Base-by-base conservation (phyloP, 2,797 vertebrate genomes). In the Danio jaintianensis region DNA sequence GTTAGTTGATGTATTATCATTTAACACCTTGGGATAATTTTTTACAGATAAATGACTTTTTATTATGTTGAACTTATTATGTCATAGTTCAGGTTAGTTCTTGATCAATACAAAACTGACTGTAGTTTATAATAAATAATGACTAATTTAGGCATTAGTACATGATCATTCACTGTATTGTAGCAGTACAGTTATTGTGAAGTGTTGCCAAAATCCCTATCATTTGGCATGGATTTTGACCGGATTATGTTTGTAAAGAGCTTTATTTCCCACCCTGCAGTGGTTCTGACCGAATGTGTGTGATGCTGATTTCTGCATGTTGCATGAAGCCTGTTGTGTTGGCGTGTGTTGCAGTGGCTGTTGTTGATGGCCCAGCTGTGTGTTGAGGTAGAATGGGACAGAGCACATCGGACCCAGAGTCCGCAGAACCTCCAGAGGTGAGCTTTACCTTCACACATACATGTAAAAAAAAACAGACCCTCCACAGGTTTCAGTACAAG, bases 331-430 rank as follows among this genome's bases (percentile, higher is more conserved):
- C 59, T 42, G 40, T 6, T 82, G 62, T 42, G 22, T 84, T 79
- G 76, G 15, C 82, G 61, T 87, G 69, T 81, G 18, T 88, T 87
- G 22, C 86, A 94, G 93, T 78, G 71, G 86, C 84, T 55, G 83
- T 86, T 58, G 85, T 94, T 94, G 88, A 95, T 95, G 94, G 94
- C 94, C 90, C 89, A 90, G 88, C 90, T 88, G 82, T 91, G 93
- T 91, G 89, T 91, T 90, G 91, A 90, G 87, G 88, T 91, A 93
- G 90, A 93, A 95, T 94, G 94, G 94, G 91, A 92, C 93, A 94
- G 85, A 93, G 85, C 85, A 91, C 90, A 90, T 94, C 90, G 11
- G 92, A 92, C 85, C 89, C 91, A 86, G 91, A 92, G 91, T 91
- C 90, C 90, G 88, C 85, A 59, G 85, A 88, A 62, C 64, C 15